phyloP scores from a whole-genome alignment of 2,797 vertebrate species.

The Eleutherodactylus coqui region DNA sequence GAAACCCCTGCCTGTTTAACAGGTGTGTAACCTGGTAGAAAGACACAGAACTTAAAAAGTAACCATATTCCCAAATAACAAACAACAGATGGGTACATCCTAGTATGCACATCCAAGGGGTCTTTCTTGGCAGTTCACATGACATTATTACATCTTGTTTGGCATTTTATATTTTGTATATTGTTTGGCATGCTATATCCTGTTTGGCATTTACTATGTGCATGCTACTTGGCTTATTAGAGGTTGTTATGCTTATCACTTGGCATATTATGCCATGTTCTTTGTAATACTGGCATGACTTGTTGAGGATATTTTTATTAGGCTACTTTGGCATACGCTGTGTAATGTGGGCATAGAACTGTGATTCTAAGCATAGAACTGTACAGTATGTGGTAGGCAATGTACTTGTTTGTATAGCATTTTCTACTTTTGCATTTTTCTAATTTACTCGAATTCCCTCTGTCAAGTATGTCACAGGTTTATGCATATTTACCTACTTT shows the following conservation, averaged over 20 bases:
- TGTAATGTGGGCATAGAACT: slow-evolving; percentile 19
- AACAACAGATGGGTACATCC: slow-evolving; percentile 21
- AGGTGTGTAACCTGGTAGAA: not conserved
- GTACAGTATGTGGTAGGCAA: not conserved
- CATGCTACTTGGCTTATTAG: slow-evolving; percentile 28
- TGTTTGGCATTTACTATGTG: slow-evolving; percentile 23
- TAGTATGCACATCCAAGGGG: slow-evolving; percentile 19
- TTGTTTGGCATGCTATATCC: slow-evolving; percentile 25
- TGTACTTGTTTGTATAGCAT: slow-evolving; percentile 19
- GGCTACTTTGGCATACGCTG: not conserved
- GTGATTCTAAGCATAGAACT: slow-evolving; percentile 17
- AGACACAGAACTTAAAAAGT: not conserved
- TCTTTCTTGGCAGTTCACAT: slow-evolving; percentile 20
- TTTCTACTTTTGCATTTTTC: slow-evolving; percentile 6
- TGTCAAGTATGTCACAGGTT: not conserved
- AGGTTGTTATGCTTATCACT: slow-evolving; percentile 32
- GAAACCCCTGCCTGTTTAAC: not conserved
- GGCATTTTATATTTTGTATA: slow-evolving; percentile 18
- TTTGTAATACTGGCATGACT: slow-evolving; percentile 15
- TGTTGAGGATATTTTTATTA: slow-evolving; percentile 19
- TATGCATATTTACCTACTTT: not conserved
- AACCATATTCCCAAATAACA: not conserved
- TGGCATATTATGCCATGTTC: slow-evolving; percentile 27
- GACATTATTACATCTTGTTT: slow-evolving; percentile 28
- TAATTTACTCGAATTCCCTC: not conserved